Percentiles rank a stretch among this genome's conserved stretches.
Conservation (phyloP, 2,797 vertebrate genomes). For the Cyprinodon diabolis region DNA sequence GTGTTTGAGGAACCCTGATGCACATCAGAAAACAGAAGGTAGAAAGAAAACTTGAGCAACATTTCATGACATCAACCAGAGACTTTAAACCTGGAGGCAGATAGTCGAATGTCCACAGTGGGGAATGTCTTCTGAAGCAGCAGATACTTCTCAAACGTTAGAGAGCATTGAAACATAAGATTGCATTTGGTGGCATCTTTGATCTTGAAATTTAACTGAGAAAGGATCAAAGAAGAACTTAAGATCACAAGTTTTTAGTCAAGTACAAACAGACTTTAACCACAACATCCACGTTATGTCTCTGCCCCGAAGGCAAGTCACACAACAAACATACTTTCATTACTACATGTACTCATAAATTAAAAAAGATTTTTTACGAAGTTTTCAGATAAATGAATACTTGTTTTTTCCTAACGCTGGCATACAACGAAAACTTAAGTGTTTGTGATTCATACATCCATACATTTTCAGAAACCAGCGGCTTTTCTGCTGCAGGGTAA, state of each 20-base stretch:
- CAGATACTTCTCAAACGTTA: too few relatives aligned
- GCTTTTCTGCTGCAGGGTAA: conserved; percentile 2
- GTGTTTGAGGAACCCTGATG: not conserved
- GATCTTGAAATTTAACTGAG: not conserved
- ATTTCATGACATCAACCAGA: not conserved
- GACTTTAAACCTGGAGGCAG: not conserved
- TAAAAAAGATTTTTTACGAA: not conserved
- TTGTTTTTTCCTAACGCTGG: not conserved
- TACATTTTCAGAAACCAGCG: not conserved
- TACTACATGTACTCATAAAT: not conserved
- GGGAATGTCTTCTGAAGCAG: too few relatives aligned
- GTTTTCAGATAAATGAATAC: too few relatives aligned
- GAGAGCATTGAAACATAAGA: too few relatives aligned
- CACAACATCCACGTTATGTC: not conserved
- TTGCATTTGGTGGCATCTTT: not conserved
- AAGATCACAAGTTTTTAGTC: not conserved
- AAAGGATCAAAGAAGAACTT: not conserved
- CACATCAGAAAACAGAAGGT: not conserved
- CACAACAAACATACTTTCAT: not conserved
- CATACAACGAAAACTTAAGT: conserved; percentile 2
- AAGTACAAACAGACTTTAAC: conserved; percentile 2
- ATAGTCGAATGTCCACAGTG: not conserved
- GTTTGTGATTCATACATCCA: conserved; percentile 1
- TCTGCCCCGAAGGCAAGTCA: not conserved
- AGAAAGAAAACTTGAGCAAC: not conserved